Conservation (phyloP, 2,888 invertebrate species). For the Diachrysia chrysitis region DNA sequence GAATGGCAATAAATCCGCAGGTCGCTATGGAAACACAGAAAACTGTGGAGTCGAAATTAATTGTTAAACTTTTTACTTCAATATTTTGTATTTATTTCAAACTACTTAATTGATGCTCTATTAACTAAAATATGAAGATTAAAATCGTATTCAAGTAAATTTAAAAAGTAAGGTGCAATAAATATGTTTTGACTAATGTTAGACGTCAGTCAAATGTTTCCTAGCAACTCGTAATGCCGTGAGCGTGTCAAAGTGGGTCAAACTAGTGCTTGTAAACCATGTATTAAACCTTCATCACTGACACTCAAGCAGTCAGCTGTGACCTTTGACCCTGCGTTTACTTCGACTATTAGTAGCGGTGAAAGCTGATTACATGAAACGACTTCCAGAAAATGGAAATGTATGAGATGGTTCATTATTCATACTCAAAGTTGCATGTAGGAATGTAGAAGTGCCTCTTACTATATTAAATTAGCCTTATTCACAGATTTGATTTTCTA, state of each 20-base stretch:
- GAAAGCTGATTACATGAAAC: background rate
- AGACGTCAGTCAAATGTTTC: background rate
- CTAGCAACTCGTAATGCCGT: background rate
- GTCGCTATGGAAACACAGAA: slow-evolving; percentile 61
- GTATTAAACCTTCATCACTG: slow-evolving; percentile 23
- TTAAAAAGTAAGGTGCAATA: too few species aligned
- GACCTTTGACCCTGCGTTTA: slow-evolving; percentile 30
- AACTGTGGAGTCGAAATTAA: slow-evolving; percentile 51
- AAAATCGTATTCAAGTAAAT: too few species aligned
- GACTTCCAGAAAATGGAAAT: background rate
- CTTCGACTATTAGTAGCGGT: slow-evolving; percentile 13
- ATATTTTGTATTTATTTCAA: background rate
- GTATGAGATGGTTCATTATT: background rate
- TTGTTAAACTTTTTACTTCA: background rate
- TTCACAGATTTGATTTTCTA: too few species aligned
- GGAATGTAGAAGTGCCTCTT: too few species aligned
- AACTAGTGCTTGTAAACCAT: slow-evolving; percentile 30
- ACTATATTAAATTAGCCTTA: too few species aligned
- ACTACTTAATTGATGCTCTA: background rate
- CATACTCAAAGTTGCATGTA: background rate
- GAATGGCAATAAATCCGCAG: slow-evolving; percentile 78
- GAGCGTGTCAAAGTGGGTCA: slow-evolving; percentile 25
- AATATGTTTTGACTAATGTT: background rate
- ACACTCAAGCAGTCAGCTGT: slow-evolving; percentile 10
- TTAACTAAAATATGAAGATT: background rate